A percentile compares a stretch with the other conserved stretches of the same genome.
phyloP scores from a whole-genome alignment of 2,888 invertebrate genomes.

The Lasioglossum figueresi region DNA sequence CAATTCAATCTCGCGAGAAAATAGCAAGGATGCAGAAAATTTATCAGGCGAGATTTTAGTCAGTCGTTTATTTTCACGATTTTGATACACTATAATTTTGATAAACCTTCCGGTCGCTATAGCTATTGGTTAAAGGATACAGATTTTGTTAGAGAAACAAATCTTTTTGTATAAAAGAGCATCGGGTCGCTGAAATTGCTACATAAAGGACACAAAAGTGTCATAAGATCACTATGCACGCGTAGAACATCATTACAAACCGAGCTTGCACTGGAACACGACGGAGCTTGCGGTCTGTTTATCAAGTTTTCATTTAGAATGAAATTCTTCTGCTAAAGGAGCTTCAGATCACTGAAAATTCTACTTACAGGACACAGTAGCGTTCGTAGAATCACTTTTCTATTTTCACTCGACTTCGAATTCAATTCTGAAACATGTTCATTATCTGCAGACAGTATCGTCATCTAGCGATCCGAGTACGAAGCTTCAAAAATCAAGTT shows the following conservation, averaged over 20 bases:
- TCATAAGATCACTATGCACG: not conserved
- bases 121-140: not conserved
- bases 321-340: not conserved
- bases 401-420: not conserved
- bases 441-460: not conserved
- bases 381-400: not conserved
- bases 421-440: not conserved
- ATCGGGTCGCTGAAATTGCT: not conserved
- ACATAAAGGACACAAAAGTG: not conserved
- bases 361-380: not conserved
- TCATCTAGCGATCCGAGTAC: too few relatives aligned
- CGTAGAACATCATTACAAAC: not conserved
- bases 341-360: not conserved
- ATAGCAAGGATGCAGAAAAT: too few relatives aligned
- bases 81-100: too few relatives aligned
- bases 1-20: too few relatives aligned
- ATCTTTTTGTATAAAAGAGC: too few relatives aligned
- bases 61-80: too few relatives aligned
- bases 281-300: not conserved
- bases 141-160: too few relatives aligned
- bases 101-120: not conserved
- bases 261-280: not conserved
- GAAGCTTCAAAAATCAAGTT: too few relatives aligned
- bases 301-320: not conserved
- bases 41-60: too few relatives aligned